phyloP scores from a whole-genome alignment of 2,797 vertebrate species.

The Echeneis naucrates region DNA sequence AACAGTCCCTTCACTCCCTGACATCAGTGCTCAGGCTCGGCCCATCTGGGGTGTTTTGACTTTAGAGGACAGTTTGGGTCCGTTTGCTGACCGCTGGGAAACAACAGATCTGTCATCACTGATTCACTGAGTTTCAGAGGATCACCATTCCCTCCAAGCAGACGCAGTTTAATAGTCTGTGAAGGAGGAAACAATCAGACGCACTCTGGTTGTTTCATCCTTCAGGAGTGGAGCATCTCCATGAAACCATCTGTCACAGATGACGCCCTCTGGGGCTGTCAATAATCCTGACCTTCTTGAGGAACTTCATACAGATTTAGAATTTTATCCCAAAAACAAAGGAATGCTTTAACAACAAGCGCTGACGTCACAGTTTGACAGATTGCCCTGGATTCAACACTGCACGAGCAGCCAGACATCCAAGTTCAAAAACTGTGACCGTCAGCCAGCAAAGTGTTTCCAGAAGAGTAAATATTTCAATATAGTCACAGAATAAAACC shows the following conservation, averaged over 20 bases:
- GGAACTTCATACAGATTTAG: constrained; percentile 45
- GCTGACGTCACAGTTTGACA: constrained; percentile 19
- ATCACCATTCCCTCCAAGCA: background rate
- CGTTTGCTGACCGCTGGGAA: background rate
- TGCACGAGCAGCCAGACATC: background rate
- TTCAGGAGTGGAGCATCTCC: background rate
- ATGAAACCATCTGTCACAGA: background rate
- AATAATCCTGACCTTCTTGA: constrained; percentile 24
- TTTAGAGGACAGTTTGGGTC: background rate
- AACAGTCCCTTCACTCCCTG: constrained; percentile 32
- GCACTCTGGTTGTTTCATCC: background rate
- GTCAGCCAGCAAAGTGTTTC: constrained; percentile 29
- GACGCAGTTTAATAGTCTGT: background rate
- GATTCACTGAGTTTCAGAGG: background rate
- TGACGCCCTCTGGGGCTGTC: constrained; percentile 14
- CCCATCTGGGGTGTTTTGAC: background rate
- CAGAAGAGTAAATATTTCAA: constrained; percentile 20
- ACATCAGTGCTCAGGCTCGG: constrained; percentile 40
- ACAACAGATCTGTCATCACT: background rate
- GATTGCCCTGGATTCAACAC: background rate
- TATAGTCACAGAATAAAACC: constrained; percentile 35
- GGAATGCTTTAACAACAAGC: constrained; percentile 17
- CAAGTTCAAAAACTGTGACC: constrained; percentile 1
- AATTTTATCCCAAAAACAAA: constrained; percentile 37
- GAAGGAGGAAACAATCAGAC: constrained; percentile 10